phyloP scores from a whole-genome alignment of 2,113 vertebrate genomes.

The Dermatemys mawii region DNA sequence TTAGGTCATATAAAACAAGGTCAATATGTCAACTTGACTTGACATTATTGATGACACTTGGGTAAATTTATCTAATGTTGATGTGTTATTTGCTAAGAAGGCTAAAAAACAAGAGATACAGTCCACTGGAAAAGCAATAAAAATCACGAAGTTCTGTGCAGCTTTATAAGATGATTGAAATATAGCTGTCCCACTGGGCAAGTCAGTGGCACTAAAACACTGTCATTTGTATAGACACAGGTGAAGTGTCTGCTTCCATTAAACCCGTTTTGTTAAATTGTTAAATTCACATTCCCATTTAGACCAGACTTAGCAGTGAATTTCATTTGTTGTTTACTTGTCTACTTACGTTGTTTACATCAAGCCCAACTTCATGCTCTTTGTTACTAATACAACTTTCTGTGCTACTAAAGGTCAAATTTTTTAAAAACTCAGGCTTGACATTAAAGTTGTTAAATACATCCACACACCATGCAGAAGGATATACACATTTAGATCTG shows the following conservation, averaged over 20 bases:
- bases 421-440: background rate
- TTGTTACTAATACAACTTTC: too few species aligned
- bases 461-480: background rate
- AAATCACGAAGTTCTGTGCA: background rate
- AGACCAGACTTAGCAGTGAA: background rate
- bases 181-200: background rate
- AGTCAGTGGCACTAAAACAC: background rate
- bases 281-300: background rate
- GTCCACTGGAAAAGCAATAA: background rate
- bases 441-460: background rate
- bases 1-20: background rate
- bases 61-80: background rate
- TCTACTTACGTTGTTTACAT: background rate
- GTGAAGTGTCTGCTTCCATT: background rate
- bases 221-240: background rate
- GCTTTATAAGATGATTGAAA: background rate
- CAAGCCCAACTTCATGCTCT: background rate
- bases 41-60: background rate
- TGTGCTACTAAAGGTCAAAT: too few species aligned
- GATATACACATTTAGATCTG: background rate
- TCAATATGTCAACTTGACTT: background rate
- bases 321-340: background rate
- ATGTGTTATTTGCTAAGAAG: background rate
- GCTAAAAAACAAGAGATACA: background rate
- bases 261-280: background rate